Evolutionary conservation across 2,797 vertebrate species (phyloP), one percentile per base, ranked within the genome.

Genomic region (Artibeus jamaicensis): DNA sequence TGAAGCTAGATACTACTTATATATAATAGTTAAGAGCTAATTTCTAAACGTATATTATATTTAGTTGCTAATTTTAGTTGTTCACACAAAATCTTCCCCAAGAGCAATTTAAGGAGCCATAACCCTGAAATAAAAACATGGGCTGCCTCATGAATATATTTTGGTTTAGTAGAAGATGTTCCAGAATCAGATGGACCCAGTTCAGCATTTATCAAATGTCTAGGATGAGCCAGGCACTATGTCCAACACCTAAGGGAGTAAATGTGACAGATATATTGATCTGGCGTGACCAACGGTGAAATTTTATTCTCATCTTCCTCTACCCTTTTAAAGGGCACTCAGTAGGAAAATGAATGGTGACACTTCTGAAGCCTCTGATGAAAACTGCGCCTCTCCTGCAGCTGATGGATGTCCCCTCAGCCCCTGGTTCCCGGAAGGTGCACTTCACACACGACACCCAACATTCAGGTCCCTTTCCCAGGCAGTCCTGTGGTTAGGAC

Each of bases 241-340:
- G 83, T 50, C 87, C 89, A 79, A 95, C 48, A 91, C 88, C 85
- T 18, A 53, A 18, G 42, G 68, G 86, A 83, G 48, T 92, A 93
- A 89, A 70, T 96, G 74, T 55, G 81, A 84, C n/a, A 68, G 68
- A 68, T 89, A 57, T 7, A 94, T 91, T 86, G 79, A 95, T 93
- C 62, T 46, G 68, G 6, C 42, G 57, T 46, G 93, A 83, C 65
- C 62, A 57, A 39, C 34, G 39, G 88, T 4, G 48, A 68, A 46
- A 70, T 34, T 44, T 46, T 93, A 70, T 86, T 81, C 93, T 85
- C 90, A 46, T 82, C 37, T 92, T 22, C 62, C 18, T 44, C 50
- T 71, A 77, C 92, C 62, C 55, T 86, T 96, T 70, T 5, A 65
- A 95, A 91, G 92, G 71, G 2, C 29, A 44, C 46, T 74, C 67